Conservation (phyloP, 2,888 invertebrate genomes). For the Drosophila pseudotalamancana region DNA sequence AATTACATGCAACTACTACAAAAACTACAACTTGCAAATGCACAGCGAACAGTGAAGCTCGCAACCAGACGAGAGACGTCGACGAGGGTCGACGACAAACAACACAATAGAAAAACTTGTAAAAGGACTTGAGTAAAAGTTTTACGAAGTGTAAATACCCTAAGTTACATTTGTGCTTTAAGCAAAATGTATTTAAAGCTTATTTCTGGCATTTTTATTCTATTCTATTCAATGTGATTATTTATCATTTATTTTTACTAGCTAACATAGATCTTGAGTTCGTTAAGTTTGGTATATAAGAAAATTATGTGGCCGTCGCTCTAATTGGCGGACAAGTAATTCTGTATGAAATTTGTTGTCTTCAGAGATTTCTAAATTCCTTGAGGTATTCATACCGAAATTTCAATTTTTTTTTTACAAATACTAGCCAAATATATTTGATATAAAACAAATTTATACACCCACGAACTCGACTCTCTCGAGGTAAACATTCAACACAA, state of each 20-base stretch:
- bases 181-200: neutral
- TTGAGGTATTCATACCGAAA: too few relatives aligned
- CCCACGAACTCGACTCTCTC: neutral
- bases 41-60: slow-evolving; percentile 52
- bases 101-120: slow-evolving; percentile 26
- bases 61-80: neutral
- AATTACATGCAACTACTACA: slow-evolving; percentile 54
- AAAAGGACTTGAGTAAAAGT: neutral
- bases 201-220: too few relatives aligned
- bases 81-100: slow-evolving; percentile 12
- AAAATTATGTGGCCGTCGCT: neutral
- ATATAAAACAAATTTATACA: too few relatives aligned
- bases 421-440: too few relatives aligned
- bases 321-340: too few relatives aligned
- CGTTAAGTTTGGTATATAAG: neutral
- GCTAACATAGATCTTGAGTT: neutral
- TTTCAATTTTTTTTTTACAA: too few relatives aligned
- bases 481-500: neutral
- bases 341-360: too few relatives aligned
- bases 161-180: neutral
- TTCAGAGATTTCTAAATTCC: too few relatives aligned
- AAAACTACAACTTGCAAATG: slow-evolving; percentile 77
- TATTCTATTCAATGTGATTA: too few relatives aligned
- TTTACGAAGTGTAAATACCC: slow-evolving; percentile 6
- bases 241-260: too few relatives aligned